A percentile compares a stretch with the other conserved stretches of the same genome.
Evolutionary conservation across 2,113 vertebrate species (phyloP).

Genomic region (Hymenochirus boettgeri): DNA sequence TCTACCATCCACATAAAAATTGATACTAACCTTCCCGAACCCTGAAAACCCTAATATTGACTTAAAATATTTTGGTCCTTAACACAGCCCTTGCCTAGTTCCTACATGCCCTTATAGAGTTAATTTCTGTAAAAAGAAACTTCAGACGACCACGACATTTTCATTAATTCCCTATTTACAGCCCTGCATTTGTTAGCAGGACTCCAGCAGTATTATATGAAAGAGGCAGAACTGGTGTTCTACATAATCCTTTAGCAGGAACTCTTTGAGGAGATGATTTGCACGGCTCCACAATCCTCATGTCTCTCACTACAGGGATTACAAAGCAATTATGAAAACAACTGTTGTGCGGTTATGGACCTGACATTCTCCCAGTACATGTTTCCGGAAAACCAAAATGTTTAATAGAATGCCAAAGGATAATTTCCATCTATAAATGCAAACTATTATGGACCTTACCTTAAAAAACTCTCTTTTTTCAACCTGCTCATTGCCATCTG

Average conservation of each 20-base stretch:
- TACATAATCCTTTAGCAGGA: not conserved
- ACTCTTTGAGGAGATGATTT: not conserved
- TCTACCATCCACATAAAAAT: too few relatives aligned
- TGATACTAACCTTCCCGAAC: too few relatives aligned
- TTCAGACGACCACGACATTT: not conserved
- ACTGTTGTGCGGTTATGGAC: constrained; percentile 22
- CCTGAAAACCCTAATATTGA: too few relatives aligned
- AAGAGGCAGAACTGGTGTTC: not conserved
- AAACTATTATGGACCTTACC: constrained; percentile 59
- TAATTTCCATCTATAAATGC: constrained; percentile 1
- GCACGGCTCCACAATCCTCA: not conserved
- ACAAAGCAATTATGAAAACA: not conserved
- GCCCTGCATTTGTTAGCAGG: not conserved
- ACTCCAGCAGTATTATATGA: not conserved
- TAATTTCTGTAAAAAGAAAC: not conserved
- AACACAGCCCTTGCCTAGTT: not conserved
- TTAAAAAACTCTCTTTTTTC: constrained; percentile 93
- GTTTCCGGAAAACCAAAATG: constrained; percentile 13
- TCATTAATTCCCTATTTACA: constrained; percentile 1
- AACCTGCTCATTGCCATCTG: constrained; percentile 90
- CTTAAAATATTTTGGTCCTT: too few relatives aligned
- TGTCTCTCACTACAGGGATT: constrained; percentile 3
- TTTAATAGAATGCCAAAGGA: not conserved
- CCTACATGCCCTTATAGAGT: not conserved
- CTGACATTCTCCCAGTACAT: constrained; percentile 5